Evolutionary conservation across 2,113 vertebrate species (phyloP), one percentile per base, ranked within the genome.

Genomic region (Rhegmatorhina hoffmannsi): DNA sequence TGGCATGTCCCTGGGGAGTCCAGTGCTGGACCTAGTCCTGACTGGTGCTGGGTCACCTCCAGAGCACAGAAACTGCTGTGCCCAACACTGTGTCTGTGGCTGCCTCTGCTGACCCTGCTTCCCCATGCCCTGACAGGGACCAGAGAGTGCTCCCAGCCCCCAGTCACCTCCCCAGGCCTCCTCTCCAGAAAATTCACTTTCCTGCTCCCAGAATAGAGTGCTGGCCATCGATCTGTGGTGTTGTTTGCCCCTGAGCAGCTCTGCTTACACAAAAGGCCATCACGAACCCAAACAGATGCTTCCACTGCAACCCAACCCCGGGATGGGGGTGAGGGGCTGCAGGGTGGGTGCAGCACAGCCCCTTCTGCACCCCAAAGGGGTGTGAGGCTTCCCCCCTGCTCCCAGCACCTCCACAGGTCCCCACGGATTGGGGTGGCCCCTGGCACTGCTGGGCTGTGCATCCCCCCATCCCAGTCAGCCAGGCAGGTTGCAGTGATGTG

Each of bases 231-330:
- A 96, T 96, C 95, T 73, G 95, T 29, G 5, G 87, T 0, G 10
- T 5, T 73, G 50, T 66, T 87, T 74, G 87, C 38, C 76, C 49
- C 92, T 21, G 62, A 26, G 77, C 9, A 2, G 90, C 91, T 93
- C 94, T 21, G 67, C 83, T 97, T 74, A 81, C 92, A 70, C 50
- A 67, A 80, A 66, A 70, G 31, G 36, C 79, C 86, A 21, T 49
- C 17, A 3, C 56, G 49, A 80, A 33, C 86, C 92, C 80, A 85
- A 94, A 87, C 91, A 90, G 59, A 46, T 0, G 8, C 63, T 84
- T 10, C 86, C 0, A 10, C 80, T 53, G 66, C 15, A 59, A 53
- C 69, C 67, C 53, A 36, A 33, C 3, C 60, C 77, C 31, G 19
- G 34, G 2, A 40, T 84, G 31, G 74, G 25, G 55, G 72, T 24